These are phyloP conservation scores for Callyntrura guangdongensis DNA, from an alignment of 2,888 invertebrate genomes.

Conservation along the genomic window DNA sequence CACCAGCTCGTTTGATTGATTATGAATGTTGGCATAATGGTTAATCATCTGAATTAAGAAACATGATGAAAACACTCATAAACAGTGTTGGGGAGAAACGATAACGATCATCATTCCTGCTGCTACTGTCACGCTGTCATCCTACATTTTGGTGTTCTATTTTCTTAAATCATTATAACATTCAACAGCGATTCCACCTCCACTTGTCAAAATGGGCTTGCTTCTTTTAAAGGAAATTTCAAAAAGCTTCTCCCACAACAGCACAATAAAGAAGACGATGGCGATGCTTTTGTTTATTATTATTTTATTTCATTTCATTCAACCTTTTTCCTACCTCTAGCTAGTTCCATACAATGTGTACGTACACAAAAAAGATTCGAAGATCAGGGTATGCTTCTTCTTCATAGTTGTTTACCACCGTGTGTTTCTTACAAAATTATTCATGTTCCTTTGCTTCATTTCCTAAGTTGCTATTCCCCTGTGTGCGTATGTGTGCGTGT, in stretches of 20 bases:
- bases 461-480: constrained; percentile 1
- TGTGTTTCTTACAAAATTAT: constrained; percentile 41
- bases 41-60: constrained; percentile 8
- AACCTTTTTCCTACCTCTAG: neutral
- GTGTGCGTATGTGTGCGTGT: neutral
- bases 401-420: neutral
- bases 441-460: constrained; percentile 51
- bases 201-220: neutral
- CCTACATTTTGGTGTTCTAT: too few species aligned
- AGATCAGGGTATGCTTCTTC: too few species aligned
- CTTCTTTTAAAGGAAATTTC: neutral
- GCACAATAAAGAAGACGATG: neutral
- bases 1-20: constrained; percentile 24
- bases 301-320: constrained; percentile 6
- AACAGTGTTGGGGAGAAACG: too few species aligned
- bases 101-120: too few species aligned
- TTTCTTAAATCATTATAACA: too few species aligned
- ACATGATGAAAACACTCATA: neutral
- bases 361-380: too few species aligned
- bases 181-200: neutral
- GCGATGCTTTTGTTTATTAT: neutral
- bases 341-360: neutral
- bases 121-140: too few species aligned
- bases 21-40: constrained; percentile 38
- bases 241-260: neutral